Evolutionary conservation across 2,113 vertebrate genomes (phyloP).

Genomic region (Pomatostomus ruficeps): DNA sequence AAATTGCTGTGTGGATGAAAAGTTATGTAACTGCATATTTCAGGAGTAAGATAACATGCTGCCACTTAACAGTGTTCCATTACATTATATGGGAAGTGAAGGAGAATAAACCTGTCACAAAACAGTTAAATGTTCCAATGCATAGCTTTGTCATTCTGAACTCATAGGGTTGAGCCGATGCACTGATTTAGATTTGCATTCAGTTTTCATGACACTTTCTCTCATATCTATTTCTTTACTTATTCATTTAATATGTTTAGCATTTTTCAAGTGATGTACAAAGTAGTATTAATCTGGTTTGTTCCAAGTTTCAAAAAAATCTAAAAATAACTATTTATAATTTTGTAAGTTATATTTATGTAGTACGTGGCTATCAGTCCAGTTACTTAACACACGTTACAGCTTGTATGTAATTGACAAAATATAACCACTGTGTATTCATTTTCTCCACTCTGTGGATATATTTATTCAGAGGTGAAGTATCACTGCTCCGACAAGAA

Average conservation of each 20-base stretch:
- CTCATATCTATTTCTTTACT: background rate
- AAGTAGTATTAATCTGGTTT: background rate
- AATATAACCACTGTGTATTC: slow-evolving; percentile 27
- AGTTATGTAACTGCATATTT: background rate
- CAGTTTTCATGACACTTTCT: background rate
- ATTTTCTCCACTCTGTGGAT: slow-evolving; percentile 27
- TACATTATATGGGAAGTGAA: background rate
- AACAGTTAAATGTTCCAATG: background rate
- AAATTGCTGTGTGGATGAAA: background rate
- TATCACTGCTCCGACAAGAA: slow-evolving; percentile 88
- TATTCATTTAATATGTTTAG: background rate
- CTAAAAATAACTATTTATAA: background rate
- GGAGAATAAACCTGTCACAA: background rate
- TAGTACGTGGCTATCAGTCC: background rate
- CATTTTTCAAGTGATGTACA: background rate
- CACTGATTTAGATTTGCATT: background rate
- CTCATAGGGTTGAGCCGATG: background rate
- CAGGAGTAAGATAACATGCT: background rate
- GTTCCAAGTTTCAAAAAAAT: background rate
- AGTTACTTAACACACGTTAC: background rate
- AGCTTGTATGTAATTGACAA: background rate
- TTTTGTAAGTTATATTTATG: background rate
- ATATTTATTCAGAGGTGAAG: slow-evolving; percentile 81
- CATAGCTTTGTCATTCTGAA: background rate
- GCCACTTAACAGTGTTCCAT: background rate